A percentile compares a stretch with the other conserved stretches of the same genome.
Evolutionary conservation across 2,888 invertebrate species (phyloP).

Genomic region (Epiblema foenella): DNA sequence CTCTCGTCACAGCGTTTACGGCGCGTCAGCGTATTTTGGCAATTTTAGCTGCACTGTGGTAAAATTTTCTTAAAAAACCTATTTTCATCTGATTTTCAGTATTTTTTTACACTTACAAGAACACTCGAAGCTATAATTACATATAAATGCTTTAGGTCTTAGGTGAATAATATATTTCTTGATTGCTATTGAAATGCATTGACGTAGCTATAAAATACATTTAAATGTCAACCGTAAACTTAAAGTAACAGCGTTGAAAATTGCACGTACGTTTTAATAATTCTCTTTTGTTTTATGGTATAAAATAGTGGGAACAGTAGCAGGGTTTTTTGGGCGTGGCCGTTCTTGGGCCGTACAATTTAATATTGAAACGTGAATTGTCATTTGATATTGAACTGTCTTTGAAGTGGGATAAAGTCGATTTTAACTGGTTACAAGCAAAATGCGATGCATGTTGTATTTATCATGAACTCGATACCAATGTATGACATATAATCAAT

Average conservation of each 20-base stretch:
- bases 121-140: neutral
- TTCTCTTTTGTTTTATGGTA: neutral
- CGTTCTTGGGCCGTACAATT: neutral
- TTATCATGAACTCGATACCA: neutral
- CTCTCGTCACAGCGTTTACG: too few relatives aligned
- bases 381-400: neutral
- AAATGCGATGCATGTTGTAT: neutral
- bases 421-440: neutral
- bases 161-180: constrained; percentile 2
- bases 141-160: neutral
- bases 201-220: neutral
- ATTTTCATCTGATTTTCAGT: neutral
- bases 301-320: neutral
- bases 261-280: neutral
- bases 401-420: neutral
- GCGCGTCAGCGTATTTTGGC: too few relatives aligned
- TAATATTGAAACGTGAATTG: neutral
- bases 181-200: neutral
- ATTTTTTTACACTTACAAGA: neutral
- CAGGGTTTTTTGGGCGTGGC: constrained; percentile 5
- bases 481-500: constrained; percentile 1
- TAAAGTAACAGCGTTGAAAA: neutral
- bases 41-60: too few relatives aligned
- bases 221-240: neutral
- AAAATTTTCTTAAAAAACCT: too few relatives aligned